Percentiles rank a stretch among this genome's conserved stretches.
These are phyloP conservation scores for Chrysochloris asiatica DNA, from an alignment of 2,113 vertebrate species.

Conservation along the genomic window DNA sequence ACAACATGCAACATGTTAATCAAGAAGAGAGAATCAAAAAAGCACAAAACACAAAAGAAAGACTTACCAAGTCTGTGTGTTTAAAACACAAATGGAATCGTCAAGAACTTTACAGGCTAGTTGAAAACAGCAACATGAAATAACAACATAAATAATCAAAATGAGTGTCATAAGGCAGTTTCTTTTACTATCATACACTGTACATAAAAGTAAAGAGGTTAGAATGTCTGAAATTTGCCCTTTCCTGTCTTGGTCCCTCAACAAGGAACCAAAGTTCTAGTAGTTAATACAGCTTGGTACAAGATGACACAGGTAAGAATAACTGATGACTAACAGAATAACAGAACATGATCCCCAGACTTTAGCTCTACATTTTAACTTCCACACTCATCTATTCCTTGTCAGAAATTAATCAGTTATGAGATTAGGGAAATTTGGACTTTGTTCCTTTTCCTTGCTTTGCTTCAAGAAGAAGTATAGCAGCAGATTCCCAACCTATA, in stretches of 20 bases:
- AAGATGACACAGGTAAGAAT: background rate
- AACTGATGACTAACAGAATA: too few relatives aligned
- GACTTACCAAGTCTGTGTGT: too few relatives aligned
- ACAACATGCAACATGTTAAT: background rate
- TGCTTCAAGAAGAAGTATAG: background rate
- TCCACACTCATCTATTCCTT: background rate
- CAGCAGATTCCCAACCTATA: background rate
- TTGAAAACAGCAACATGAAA: background rate
- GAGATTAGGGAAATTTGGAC: background rate
- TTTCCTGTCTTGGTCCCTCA: background rate
- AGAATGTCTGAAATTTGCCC: background rate
- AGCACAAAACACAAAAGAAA: background rate
- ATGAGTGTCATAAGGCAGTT: background rate
- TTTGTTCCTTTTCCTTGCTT: background rate
- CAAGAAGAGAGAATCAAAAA: background rate
- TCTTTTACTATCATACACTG: background rate
- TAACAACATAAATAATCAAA: background rate
- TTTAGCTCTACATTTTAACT: background rate
- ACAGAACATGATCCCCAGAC: too few relatives aligned
- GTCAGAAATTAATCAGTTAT: background rate
- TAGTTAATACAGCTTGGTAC: background rate
- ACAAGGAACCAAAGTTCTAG: background rate
- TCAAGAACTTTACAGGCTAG: background rate
- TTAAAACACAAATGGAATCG: too few relatives aligned
- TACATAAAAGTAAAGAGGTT: background rate